Conservation (phyloP, 2,797 vertebrate species). For the Platyrinchus mystaceus region DNA sequence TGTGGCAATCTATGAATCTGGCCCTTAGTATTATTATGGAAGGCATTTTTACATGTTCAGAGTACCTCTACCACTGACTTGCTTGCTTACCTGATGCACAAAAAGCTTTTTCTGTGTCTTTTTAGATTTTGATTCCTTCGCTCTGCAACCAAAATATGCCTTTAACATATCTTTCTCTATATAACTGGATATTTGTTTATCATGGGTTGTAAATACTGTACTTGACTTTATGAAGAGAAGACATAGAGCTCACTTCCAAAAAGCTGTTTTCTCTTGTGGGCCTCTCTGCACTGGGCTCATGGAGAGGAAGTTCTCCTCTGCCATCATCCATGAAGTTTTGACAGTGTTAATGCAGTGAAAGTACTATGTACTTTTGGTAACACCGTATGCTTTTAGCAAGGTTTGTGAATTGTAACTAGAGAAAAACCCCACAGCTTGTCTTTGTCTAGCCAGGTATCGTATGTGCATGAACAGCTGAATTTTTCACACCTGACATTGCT, state of each 20-base stretch:
- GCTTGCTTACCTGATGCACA: neutral
- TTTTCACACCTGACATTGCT: neutral
- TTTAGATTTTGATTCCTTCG: neutral
- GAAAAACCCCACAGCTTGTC: fast-evolving
- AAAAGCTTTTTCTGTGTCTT: neutral
- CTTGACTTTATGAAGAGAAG: neutral
- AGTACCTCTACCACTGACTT: neutral
- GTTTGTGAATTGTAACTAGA: neutral
- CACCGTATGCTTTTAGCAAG: neutral
- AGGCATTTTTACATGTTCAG: neutral
- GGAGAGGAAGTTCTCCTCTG: neutral
- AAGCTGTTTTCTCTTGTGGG: neutral
- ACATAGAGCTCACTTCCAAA: neutral
- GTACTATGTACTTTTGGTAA: neutral
- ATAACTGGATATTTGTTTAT: neutral
- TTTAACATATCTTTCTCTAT: neutral
- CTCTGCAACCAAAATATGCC: neutral
- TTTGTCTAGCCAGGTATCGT: neutral
- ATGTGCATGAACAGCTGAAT: neutral
- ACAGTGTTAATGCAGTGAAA: neutral
- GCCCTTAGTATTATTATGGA: neutral
- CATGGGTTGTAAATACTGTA: neutral
- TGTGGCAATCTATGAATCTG: neutral
- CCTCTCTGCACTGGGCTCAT: neutral
- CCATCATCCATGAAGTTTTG: neutral